phyloP scores from a whole-genome alignment of 2,113 vertebrate species.

The Colossoma macropomum region DNA sequence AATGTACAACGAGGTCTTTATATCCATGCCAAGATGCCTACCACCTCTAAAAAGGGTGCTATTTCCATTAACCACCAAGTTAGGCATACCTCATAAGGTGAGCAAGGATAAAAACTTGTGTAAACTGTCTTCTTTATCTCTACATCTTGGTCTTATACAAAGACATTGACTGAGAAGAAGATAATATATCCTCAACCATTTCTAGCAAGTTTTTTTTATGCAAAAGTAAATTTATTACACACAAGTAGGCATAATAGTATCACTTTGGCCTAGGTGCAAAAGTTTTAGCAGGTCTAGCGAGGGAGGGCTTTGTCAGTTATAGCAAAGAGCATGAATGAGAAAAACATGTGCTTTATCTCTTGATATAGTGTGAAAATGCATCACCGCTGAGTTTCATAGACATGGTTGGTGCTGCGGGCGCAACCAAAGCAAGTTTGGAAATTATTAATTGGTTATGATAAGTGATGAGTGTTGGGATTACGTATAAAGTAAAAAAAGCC shows the following conservation, averaged over 20 bases:
- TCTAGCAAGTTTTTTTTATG: background rate
- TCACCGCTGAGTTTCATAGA: constrained; percentile 15
- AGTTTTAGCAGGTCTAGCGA: background rate
- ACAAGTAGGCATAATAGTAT: background rate
- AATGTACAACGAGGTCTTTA: constrained; percentile 51
- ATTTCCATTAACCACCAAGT: constrained; percentile 32
- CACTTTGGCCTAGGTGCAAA: background rate
- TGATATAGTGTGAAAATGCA: constrained; percentile 29
- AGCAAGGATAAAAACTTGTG: background rate
- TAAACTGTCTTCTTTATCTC: constrained; percentile 12
- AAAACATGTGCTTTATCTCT: constrained; percentile 15
- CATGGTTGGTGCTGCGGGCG: constrained; percentile 5
- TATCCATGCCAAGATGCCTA: constrained; percentile 45
- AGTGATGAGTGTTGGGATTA: background rate
- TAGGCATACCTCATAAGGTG: constrained; percentile 32
- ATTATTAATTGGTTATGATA: constrained; percentile 39
- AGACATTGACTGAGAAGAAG: background rate
- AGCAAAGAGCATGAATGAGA: background rate
- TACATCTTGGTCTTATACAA: background rate
- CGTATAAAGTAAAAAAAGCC: background rate
- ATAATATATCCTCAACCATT: background rate
- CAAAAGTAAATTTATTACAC: background rate
- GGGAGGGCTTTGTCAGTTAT: background rate
- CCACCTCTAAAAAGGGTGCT: constrained; percentile 35
- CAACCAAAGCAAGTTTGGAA: constrained; percentile 30